phyloP scores from a whole-genome alignment of 2,888 invertebrate genomes.

The Parnassius smintheus region DNA sequence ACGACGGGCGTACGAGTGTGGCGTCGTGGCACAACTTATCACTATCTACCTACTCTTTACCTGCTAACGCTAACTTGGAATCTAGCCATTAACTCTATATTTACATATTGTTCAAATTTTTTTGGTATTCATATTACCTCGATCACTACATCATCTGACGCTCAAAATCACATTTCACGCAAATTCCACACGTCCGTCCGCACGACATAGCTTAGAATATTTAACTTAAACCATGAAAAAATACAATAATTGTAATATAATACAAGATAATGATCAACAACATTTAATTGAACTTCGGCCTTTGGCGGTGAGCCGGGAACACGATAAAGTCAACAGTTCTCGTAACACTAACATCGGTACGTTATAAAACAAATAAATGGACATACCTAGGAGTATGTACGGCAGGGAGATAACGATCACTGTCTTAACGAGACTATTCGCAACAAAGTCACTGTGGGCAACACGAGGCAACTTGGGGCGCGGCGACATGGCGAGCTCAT shows the following conservation, averaged over 20 bases:
- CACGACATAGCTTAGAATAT: conserved; percentile 70
- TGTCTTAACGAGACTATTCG: conserved; percentile 62
- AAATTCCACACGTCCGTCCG: conserved; percentile 55
- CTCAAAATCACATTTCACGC: conserved; percentile 51
- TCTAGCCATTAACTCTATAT: conserved; percentile 75
- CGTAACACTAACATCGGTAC: conserved; percentile 68
- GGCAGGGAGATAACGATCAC: conserved; percentile 69
- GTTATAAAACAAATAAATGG: conserved; percentile 73
- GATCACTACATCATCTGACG: conserved; percentile 67
- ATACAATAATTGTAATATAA: conserved; percentile 78
- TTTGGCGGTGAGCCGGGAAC: conserved; percentile 49
- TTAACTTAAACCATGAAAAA: conserved; percentile 77
- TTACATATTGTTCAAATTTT: conserved; percentile 80
- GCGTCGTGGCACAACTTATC: conserved; percentile 75
- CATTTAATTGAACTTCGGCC: conserved; percentile 67
- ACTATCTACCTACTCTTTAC: conserved; percentile 70
- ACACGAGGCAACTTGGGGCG: conserved; percentile 31
- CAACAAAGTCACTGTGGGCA: conserved; percentile 63
- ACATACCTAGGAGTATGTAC: conserved; percentile 77
- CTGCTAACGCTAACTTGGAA: conserved; percentile 65
- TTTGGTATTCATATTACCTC: conserved; percentile 80
- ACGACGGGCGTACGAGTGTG: conserved; percentile 72
- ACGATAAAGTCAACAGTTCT: conserved; percentile 62
- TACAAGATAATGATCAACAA: conserved; percentile 76
- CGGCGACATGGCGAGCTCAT: conserved; percentile 55